Conservation (phyloP, 2,797 vertebrate species). For the Sebastes diaconus region DNA sequence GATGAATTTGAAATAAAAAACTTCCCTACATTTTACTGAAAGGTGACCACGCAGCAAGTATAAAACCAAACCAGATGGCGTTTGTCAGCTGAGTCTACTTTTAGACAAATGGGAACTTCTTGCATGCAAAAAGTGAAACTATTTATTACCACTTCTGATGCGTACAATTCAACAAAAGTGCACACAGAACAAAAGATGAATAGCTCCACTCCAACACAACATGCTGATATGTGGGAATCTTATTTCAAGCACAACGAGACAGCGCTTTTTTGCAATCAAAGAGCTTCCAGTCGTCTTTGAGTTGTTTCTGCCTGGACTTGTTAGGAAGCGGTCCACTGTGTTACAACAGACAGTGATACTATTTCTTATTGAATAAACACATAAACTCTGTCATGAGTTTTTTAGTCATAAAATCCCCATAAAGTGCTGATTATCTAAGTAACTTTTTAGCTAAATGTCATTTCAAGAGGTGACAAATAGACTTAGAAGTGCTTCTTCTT, state of each 20-base stretch:
- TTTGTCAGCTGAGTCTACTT: neutral
- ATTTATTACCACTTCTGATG: neutral
- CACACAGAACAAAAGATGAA: neutral
- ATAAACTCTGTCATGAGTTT: neutral
- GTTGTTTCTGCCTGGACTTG: neutral
- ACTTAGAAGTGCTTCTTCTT: neutral
- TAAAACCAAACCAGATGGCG: neutral
- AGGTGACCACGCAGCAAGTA: neutral
- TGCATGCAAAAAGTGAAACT: neutral
- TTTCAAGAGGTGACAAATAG: neutral
- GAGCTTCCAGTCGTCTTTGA: neutral
- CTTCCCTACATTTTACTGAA: neutral
- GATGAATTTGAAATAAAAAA: neutral
- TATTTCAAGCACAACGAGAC: neutral
- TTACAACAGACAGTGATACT: neutral
- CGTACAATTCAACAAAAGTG: neutral
- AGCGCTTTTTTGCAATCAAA: neutral
- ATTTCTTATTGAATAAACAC: neutral
- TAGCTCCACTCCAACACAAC: neutral
- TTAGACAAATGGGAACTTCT: neutral
- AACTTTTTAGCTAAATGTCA: neutral
- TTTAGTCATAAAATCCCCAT: neutral
- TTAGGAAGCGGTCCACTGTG: neutral
- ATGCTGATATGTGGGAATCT: neutral
- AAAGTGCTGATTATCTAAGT: neutral